Percentiles rank a stretch among this genome's conserved stretches.
These are phyloP conservation scores for Apodemus sylvaticus DNA, from an alignment of 2,113 vertebrate species.

Conservation along the genomic window DNA sequence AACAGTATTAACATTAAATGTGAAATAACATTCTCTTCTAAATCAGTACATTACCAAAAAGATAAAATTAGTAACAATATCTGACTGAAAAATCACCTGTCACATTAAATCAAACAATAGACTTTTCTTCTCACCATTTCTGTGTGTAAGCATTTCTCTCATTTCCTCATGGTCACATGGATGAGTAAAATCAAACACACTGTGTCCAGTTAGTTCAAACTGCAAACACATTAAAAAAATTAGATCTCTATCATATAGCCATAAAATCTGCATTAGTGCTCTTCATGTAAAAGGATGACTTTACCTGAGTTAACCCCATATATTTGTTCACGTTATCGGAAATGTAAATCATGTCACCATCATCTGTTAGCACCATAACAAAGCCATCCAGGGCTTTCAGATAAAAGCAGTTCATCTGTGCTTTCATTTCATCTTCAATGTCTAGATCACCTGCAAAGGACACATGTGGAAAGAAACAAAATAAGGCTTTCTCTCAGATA, in stretches of 20 bases:
- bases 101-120: conserved; percentile 73
- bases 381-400: conserved; percentile 98
- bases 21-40: conserved; percentile 29
- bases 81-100: conserved; percentile 62
- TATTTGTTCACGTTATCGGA: conserved; percentile 98
- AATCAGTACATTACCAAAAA: conserved; percentile 36
- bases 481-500: neutral
- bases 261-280: conserved; percentile 43
- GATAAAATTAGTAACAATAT: conserved; percentile 56
- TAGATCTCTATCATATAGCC: conserved; percentile 44
- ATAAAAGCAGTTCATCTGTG: conserved; percentile 94
- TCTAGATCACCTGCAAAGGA: conserved; percentile 85
- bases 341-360: conserved; percentile 98
- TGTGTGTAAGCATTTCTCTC: conserved; percentile 96
- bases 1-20: conserved; percentile 1
- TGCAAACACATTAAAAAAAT: conserved; percentile 80
- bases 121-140: conserved; percentile 90
- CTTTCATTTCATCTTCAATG: conserved; percentile 92
- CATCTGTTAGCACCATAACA: conserved; percentile 97
- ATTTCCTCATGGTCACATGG: conserved; percentile 99
- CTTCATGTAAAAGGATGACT: conserved; percentile 52
- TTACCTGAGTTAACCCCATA: conserved; percentile 97
- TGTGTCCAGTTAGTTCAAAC: conserved; percentile 98
- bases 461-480: neutral
- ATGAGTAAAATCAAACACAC: conserved; percentile 97